Base-by-base conservation (phyloP, 2,113 vertebrate species). In the Piaya cayana region DNA sequence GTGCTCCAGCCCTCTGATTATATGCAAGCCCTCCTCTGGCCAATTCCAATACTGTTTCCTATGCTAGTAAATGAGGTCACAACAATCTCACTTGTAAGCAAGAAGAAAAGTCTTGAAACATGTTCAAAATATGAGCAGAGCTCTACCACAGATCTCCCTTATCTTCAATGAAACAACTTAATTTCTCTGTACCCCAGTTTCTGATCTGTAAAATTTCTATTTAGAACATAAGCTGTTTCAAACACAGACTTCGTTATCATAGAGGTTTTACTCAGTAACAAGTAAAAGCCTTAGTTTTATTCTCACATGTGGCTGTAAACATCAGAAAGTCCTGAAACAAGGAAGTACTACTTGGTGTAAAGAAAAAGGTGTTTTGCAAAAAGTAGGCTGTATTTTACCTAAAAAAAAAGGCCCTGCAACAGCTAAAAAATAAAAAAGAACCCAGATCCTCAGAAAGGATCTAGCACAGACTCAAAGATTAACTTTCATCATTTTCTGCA, bases 251-350 rank as follows among this genome's bases (percentile, higher is more conserved):
- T 81, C 1, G 7, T 70, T 62, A 34, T 47, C 18, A n/a, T 7
- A 23, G 0, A 50, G 32, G 12, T 59, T 84, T 87, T 56, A 71
- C 6, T 4, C 6, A 60, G 30, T 60, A 91, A 53, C 19, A 42
- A 68, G 11, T 47, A 65, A 82, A 89, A 83, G 29, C 8, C 32
- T 55, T 43, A 17, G 9, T 32, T 78, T 82, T 82, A 15, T 30
- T 87, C 9, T 64, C 27, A 30, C 0, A 0, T 27, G 3, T 53
- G 34, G 39, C 9, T 82, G 15, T 29, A 84, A 16, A n/a, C 22
- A 86, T 43, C 39, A 79, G 17, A 53, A 71, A 91, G 32, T 49
- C 27, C n/a, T 62, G 49, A 85, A 71, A 91, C 2, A 81, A 78
- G 16, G 45, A 60, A 32, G 15, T 37, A 17, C 17, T 75, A 20